These are phyloP conservation scores for Lepidostoma basale DNA, from an alignment of 1,140 invertebrate species.

Conservation along the genomic window DNA sequence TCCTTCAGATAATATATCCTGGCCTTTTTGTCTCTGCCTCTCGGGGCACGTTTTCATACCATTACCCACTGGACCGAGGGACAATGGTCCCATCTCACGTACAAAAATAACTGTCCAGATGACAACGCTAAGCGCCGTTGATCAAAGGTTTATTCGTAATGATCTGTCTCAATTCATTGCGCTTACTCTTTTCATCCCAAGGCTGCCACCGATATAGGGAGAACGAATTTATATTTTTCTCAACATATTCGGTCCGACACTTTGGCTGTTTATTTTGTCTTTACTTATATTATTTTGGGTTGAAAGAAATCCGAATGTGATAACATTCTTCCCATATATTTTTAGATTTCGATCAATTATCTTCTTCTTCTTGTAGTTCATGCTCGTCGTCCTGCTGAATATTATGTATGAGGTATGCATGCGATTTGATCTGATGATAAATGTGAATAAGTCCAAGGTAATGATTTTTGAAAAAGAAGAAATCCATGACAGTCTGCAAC, in stretches of 20 bases:
- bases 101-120: slow-evolving; percentile 21
- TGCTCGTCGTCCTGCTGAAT: too few relatives aligned
- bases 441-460: too few relatives aligned
- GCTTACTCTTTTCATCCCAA: background rate
- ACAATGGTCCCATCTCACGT: slow-evolving; percentile 11
- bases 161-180: slow-evolving; percentile 22
- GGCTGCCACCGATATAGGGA: background rate
- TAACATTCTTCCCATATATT: too few relatives aligned
- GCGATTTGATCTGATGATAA: too few relatives aligned
- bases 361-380: too few relatives aligned
- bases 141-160: slow-evolving; percentile 30
- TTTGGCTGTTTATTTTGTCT: background rate
- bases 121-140: slow-evolving; percentile 11
- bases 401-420: too few relatives aligned
- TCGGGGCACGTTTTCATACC: slow-evolving; percentile 8
- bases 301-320: too few relatives aligned
- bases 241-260: background rate
- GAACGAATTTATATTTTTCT: background rate
- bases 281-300: background rate
- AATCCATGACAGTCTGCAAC: too few relatives aligned
- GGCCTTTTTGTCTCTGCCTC: slow-evolving; percentile 17
- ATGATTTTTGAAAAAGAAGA: too few relatives aligned
- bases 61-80: slow-evolving; percentile 5
- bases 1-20: slow-evolving; percentile 16
- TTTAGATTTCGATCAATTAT: too few relatives aligned